Base-by-base conservation (phyloP, 1,140 invertebrate species). In the Telenomus remus region DNA sequence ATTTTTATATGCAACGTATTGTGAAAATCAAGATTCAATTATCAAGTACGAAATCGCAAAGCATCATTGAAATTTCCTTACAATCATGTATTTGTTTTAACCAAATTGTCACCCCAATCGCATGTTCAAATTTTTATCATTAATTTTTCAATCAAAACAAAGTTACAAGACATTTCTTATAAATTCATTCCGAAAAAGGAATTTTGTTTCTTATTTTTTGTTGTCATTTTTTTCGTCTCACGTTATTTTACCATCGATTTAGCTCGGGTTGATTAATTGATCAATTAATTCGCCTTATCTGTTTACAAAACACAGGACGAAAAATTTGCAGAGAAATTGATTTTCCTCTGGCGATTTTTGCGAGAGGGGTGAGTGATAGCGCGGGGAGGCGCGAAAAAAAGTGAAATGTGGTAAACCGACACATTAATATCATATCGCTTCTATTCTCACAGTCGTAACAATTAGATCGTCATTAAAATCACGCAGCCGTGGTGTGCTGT, bases 391-490 rank as follows among this genome's bases (percentile, higher is more conserved):
- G 8, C 8, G 11, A 43, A 39, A 55, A 48, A 57, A 16, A 48
- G 44, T 16, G 43, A 49, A 49, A 48, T 39, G 15, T 27, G 11
- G 12, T 13, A 44, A n/a, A 7, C 4, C 8, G 12, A 12, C 6
- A 13, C 11, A 12, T 44, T 39, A 35, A 37, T 13, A 15, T 14
- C 12, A 59, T 48, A 37, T 48, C 34, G 9, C 14, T 48, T 59
- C 34, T 59, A 59, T 39, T 59, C 48, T 59, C 35, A 15, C 39
- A 59, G 48, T 59, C 46, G 44, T 57, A 48, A 57, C 37, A 57
- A 57, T 57, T 57, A 39, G 46, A 59, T 59, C 35, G 56, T 49
- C 56, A 39, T 59, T 59, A 49, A 59, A 49, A 39, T 59, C 43
- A 47, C 35, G 42, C 46, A 7, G 0, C 2, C 14, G 7, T 7